Percentiles rank a stretch among this genome's conserved stretches.
Evolutionary conservation across 2,888 invertebrate species (phyloP).

Genomic region (Dorcus parallelipipedus): DNA sequence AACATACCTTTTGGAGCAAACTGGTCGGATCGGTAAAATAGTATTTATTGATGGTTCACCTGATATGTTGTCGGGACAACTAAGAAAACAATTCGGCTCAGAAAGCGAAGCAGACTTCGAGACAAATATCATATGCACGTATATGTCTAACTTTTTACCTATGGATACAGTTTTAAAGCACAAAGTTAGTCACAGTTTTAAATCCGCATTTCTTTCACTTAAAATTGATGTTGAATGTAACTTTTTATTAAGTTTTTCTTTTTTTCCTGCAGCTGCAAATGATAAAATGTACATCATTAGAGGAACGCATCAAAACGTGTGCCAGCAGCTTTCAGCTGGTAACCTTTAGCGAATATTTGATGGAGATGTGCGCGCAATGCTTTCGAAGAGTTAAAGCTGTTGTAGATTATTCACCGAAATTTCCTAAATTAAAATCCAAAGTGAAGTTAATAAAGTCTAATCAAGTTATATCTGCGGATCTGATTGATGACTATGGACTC

Average conservation of each 20-base stretch:
- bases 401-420: conserved; percentile 48
- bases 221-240: too few species aligned
- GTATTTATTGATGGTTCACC: conserved; percentile 69
- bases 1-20: conserved; percentile 63
- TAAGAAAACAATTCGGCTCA: too few species aligned
- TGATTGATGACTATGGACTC: conserved; percentile 66
- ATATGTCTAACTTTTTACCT: too few species aligned
- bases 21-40: conserved; percentile 58
- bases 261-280: neutral
- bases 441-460: conserved; percentile 63
- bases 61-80: too few species aligned
- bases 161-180: too few species aligned
- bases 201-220: too few species aligned
- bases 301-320: neutral
- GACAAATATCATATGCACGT: too few species aligned
- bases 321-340: neutral
- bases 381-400: conserved; percentile 58
- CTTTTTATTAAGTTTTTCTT: too few species aligned
- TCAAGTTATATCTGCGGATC: conserved; percentile 52
- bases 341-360: conserved; percentile 20
- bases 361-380: conserved; percentile 45
- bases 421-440: conserved; percentile 50
- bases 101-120: too few species aligned
- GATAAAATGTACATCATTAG: neutral
- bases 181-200: too few species aligned